A percentile compares a stretch with the other conserved stretches of the same genome.
Evolutionary conservation across 1,140 invertebrate species (phyloP).

Genomic region (Aradophagus sp.): DNA sequence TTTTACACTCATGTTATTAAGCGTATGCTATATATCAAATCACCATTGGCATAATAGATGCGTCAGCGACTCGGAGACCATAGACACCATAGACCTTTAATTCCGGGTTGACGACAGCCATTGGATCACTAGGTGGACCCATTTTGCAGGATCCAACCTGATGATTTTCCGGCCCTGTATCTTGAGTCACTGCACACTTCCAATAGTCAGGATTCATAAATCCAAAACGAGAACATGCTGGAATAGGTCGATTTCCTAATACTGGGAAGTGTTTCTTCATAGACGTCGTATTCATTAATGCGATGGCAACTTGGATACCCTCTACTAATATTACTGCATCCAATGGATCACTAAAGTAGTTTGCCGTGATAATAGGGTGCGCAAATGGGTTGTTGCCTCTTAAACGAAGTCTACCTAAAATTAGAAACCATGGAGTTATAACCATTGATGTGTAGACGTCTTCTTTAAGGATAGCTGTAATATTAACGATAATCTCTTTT

Average conservation of each 20-base stretch:
- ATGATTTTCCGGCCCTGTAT: conserved; percentile 89
- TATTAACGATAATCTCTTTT: too few species aligned
- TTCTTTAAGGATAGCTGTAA: too few species aligned
- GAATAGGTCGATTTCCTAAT: conserved; percentile 67
- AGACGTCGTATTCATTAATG: conserved; percentile 69
- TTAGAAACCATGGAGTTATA: not conserved
- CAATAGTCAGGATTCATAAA: conserved; percentile 85
- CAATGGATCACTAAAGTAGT: conserved; percentile 74
- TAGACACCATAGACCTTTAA: conserved; percentile 76
- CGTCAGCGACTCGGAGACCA: conserved; percentile 75
- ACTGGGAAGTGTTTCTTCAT: conserved; percentile 73
- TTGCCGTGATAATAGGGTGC: conserved; percentile 78
- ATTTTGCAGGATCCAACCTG: conserved; percentile 89
- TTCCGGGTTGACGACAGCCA: conserved; percentile 82
- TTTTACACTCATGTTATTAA: too few species aligned
- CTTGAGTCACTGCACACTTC: conserved; percentile 83
- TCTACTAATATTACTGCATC: conserved; percentile 72
- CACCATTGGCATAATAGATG: conserved; percentile 78
- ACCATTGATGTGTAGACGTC: too few species aligned
- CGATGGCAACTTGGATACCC: conserved; percentile 72
- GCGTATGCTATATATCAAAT: not conserved
- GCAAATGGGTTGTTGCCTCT: conserved; percentile 76
- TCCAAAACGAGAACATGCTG: conserved; percentile 76
- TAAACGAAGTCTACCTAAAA: conserved; percentile 64
- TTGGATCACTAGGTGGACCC: conserved; percentile 80